Evolutionary conservation across 2,113 vertebrate species (phyloP).

Genomic region (Lutjanus erythropterus): DNA sequence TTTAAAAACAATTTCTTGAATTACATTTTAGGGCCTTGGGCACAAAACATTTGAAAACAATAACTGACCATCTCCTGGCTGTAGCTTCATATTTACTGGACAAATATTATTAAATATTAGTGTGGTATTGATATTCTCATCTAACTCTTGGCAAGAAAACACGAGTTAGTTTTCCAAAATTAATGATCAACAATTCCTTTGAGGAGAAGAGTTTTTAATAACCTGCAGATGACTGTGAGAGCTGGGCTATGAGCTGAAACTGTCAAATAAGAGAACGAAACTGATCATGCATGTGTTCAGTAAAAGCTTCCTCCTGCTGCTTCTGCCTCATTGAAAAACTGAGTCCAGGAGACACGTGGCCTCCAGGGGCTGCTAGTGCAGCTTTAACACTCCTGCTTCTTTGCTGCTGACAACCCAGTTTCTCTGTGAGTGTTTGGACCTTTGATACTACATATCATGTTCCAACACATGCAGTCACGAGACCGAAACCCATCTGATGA

Average conservation of each 20-base stretch:
- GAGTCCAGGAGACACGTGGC: not conserved
- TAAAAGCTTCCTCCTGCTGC: not conserved
- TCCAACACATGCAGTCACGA: slow-evolving; percentile 27
- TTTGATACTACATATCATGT: not conserved
- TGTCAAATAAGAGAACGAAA: not conserved
- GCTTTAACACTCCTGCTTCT: not conserved
- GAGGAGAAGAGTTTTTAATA: no score
- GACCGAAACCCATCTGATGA: slow-evolving; percentile 19
- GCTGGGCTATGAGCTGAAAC: no score
- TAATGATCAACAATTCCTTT: no score
- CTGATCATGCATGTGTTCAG: no score
- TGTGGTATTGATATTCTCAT: not conserved
- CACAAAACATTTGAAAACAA: no score
- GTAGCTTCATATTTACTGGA: not conserved
- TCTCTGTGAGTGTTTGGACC: slow-evolving; percentile 9
- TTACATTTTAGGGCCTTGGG: no score
- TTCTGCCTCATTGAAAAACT: not conserved
- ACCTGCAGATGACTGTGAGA: not conserved
- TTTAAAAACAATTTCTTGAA: no score
- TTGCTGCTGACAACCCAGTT: not conserved
- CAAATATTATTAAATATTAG: not conserved
- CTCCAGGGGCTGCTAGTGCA: not conserved
- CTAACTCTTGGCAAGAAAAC: no score
- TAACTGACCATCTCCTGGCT: not conserved
- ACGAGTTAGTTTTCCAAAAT: no score